Evolutionary conservation across 2,888 invertebrate species (phyloP), one percentile per base, ranked within the genome.

Genomic region (Oscheius onirici): DNA sequence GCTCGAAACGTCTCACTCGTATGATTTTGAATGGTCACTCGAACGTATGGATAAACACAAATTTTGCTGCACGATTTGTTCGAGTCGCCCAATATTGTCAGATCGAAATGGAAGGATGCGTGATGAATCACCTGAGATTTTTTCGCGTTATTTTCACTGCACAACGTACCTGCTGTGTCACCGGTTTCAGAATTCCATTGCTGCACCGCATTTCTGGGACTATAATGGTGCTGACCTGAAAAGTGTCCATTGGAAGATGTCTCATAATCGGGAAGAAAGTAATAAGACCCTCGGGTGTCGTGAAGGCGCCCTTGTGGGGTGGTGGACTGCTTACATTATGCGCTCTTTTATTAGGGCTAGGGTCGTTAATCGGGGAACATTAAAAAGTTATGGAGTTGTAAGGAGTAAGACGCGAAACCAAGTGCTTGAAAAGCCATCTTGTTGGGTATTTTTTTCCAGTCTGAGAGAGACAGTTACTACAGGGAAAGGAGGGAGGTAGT

Each of bases 41-140:
- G 77, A 2, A 86, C 74, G 68, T 83, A 86, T 10, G 86, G 86
- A 70, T 82, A 86, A 13, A 86, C 80, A 57, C 85, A 86, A 6
- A 85, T 79, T 43, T 66, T 54, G 34, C 66, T 51, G 51, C 69
- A 69, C 10, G 58, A 44, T 24, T 74, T 71, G 49, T 65, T 58
- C 8, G 58, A 57, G n/a, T 71, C 58, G 13, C 76, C 76, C 10
- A 82, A 71, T 43, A 74, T 72, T 1, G 76, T 72, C 1, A 82
- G 52, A 61, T 80, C 82, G 43, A 82, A 82, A 67, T 82, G 80
- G 46, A 82, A 80, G 0, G 78, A 77, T 20, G 78, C 81, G 60
- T 79, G 79, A 26, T 75, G 79, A 44, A 76, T 72, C 6, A 81
- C 76, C 73, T 73, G 49, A 24, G 69, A 70, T n/a, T 17, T 26